Base-by-base conservation (phyloP, 2,888 invertebrate genomes). In the Atrina japonica region DNA sequence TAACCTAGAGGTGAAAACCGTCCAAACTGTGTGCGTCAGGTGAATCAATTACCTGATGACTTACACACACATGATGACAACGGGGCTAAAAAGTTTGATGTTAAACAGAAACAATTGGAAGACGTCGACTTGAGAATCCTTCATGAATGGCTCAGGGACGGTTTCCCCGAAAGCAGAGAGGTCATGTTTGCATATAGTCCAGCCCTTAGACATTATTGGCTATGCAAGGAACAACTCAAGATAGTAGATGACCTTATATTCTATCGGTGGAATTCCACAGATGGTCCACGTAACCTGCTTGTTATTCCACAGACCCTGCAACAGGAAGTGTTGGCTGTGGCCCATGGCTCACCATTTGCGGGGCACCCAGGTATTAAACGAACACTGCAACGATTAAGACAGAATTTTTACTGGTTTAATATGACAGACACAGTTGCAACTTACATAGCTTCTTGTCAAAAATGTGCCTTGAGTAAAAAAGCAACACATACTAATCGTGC, bases 321-420 rank as follows among this genome's bases (percentile, higher is more conserved):
- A n/a, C n/a, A n/a, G n/a, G n/a, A n/a, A n/a, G 21, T 53, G 27
- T 11, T 49, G 49, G 21, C 16, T 16, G 14, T 49, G 18, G 49
- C 49, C 9, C 27, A 53, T 2, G 53, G 27, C n/a, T 53, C 53
- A 6, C 27, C n/a, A 9, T 25, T 53, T 23, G 53, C 53, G 7
- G 27, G 53, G 27, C 53, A 53, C n/a, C 53, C 53, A 27, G 53
- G 53, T 27, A 53, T 53, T 27, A 49, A 53, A 53, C 23, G 53
- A 7, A 23, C 29, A 7, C 29, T 53, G 27, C 53, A 53, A 11
- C 14, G 29, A n/a, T 25, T 53, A 21, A 18, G 29, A 14, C 11
- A n/a, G n/a, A n/a, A n/a, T n/a, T n/a, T n/a, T n/a, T n/a, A n/a
- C n/a, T n/a, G n/a, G n/a, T n/a, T n/a, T n/a, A n/a, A n/a, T n/a